Evolutionary conservation across 2,113 vertebrate genomes (phyloP).

Genomic region (Bubo bubo): DNA sequence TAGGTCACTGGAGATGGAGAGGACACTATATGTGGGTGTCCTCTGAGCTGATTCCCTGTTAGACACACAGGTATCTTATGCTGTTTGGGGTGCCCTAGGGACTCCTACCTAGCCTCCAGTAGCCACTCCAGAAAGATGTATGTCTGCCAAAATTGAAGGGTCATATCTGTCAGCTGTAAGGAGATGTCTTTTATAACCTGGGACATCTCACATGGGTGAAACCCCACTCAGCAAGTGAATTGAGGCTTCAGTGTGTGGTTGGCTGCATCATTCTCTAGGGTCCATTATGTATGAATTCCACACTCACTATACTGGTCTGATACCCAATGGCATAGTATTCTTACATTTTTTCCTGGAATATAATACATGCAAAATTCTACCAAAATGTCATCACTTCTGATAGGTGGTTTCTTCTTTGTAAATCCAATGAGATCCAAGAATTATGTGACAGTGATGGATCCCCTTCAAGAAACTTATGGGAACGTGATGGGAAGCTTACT

Average conservation of each 20-base stretch:
- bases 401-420: constrained; percentile 80
- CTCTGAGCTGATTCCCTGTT: neutral
- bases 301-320: neutral
- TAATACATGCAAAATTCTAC: neutral
- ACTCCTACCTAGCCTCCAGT: neutral
- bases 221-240: neutral
- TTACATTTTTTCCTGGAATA: neutral
- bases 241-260: fast-evolving
- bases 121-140: neutral
- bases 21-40: neutral
- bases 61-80: neutral
- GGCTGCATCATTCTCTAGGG: neutral
- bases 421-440: constrained; percentile 86
- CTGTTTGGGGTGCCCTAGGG: neutral
- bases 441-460: constrained; percentile 82
- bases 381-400: neutral
- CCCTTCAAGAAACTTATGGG: constrained; percentile 80
- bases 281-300: neutral
- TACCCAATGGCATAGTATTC: neutral
- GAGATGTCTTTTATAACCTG: neutral
- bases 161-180: neutral
- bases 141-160: neutral
- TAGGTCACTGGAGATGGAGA: neutral
- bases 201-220: neutral
- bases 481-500: constrained; percentile 73